A percentile compares a stretch with the other conserved stretches of the same genome.
Evolutionary conservation across 1,140 invertebrate species (phyloP).

Genomic region (Hormaphis cornu): DNA sequence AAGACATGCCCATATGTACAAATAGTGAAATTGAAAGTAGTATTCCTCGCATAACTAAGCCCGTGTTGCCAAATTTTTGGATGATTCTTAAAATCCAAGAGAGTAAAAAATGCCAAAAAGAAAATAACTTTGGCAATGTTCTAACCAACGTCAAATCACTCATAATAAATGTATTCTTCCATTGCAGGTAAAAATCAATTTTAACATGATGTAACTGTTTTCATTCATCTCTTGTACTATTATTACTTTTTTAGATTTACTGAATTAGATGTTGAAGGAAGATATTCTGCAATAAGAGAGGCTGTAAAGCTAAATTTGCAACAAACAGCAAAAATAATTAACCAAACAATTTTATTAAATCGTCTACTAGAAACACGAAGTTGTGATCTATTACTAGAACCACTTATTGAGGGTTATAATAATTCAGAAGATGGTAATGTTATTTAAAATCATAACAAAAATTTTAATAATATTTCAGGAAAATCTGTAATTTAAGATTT

Average conservation of each 20-base stretch:
- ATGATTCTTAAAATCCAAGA: slow-evolving; percentile 54
- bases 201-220: background rate
- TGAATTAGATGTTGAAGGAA: slow-evolving; percentile 41
- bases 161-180: slow-evolving; percentile 58
- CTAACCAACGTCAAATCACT: background rate
- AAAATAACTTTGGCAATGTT: background rate
- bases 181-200: slow-evolving; percentile 48
- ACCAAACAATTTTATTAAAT: slow-evolving; percentile 61
- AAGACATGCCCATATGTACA: background rate
- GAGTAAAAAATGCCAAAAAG: background rate
- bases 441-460: too few relatives aligned
- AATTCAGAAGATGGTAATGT: slow-evolving; percentile 16
- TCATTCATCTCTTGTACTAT: background rate
- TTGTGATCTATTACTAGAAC: slow-evolving; percentile 60
- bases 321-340: slow-evolving; percentile 49
- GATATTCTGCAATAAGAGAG: slow-evolving; percentile 9
- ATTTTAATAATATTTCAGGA: too few relatives aligned
- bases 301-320: background rate
- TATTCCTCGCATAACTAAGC: too few relatives aligned
- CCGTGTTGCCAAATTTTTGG: slow-evolving; percentile 64
- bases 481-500: too few relatives aligned
- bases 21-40: background rate
- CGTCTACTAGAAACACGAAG: slow-evolving; percentile 60
- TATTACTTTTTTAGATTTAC: slow-evolving; percentile 45
- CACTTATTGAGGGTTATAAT: slow-evolving; percentile 54